Base-by-base conservation (phyloP, 2,888 invertebrate genomes). In the Conistra vaccinii region DNA sequence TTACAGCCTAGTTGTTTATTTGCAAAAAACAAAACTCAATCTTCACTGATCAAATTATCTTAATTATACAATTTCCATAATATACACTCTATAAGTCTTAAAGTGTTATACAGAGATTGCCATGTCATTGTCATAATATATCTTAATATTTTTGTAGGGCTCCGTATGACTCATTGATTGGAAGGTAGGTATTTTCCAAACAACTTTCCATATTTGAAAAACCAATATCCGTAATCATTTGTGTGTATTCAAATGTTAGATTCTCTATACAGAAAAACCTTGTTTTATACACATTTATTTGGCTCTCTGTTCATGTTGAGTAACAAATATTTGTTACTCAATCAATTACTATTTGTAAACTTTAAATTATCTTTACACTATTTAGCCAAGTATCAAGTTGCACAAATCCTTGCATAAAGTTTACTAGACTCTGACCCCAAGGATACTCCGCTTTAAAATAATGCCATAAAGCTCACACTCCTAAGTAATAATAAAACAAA, bases 91-190 rank as follows among this genome's bases (percentile, higher is more conserved):
- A 26, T 29, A 26, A 35, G 6, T 42, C 17, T 9, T 26, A 57
- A 48, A 26, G 26, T 63, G 4, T 23, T 26, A 32, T 7, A 14
- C 35, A 42, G 4, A 42, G 14, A 42, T 48, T 77, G 35, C 45
- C 48, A 48, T 48, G 60, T 61, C 23, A 60, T 23, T 73, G n/a
- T 12, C 17, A 53, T n/a, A n/a, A n/a, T n/a, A n/a, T 39, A 17
- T 45, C n/a, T 51, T 32, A 1, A 69, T 77, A 63, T 67, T 78
- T 63, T n/a, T n/a, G n/a, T n/a, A 71, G 72, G 58, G 63, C 48
- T 67, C 14, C 1, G 2, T 57, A 58, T 78, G 78, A 81, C 39
- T 81, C 69, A 77, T 60, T 53, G n/a, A 77, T 60, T 53, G n/a
- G 5, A 26, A 32, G 32, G 6, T 17, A 66, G 32, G 29, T 57